phyloP scores from a whole-genome alignment of 2,113 vertebrate genomes.

The Pampusana beccarii region DNA sequence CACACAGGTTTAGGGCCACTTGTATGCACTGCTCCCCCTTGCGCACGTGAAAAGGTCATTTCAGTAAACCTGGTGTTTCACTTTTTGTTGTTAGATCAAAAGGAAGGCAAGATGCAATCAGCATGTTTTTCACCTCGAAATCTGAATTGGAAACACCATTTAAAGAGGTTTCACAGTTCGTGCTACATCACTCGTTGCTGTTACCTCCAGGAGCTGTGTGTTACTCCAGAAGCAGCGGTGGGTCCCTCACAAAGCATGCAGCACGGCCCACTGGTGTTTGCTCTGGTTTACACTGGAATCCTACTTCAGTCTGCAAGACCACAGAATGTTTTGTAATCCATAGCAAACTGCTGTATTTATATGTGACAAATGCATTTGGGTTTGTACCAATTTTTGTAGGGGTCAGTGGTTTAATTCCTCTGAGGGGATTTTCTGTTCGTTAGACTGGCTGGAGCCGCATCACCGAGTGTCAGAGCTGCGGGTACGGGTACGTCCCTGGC shows the following conservation, averaged over 20 bases:
- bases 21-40: background rate
- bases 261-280: accelerated
- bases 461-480: background rate
- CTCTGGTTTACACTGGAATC: background rate
- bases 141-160: background rate
- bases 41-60: accelerated
- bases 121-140: background rate
- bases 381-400: background rate
- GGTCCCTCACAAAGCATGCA: background rate
- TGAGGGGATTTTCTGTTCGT: background rate
- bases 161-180: background rate
- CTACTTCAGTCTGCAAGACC: background rate
- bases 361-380: background rate
- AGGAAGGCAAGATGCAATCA: background rate
- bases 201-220: background rate
- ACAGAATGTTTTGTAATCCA: background rate
- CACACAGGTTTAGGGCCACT: background rate
- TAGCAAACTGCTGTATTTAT: background rate
- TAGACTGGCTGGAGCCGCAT: background rate
- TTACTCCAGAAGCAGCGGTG: accelerated
- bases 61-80: background rate
- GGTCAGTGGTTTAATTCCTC: background rate
- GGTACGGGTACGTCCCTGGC: accelerated
- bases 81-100: background rate
- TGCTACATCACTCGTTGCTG: accelerated